phyloP scores from a whole-genome alignment of 2,797 vertebrate genomes.

The Siniperca obscura region DNA sequence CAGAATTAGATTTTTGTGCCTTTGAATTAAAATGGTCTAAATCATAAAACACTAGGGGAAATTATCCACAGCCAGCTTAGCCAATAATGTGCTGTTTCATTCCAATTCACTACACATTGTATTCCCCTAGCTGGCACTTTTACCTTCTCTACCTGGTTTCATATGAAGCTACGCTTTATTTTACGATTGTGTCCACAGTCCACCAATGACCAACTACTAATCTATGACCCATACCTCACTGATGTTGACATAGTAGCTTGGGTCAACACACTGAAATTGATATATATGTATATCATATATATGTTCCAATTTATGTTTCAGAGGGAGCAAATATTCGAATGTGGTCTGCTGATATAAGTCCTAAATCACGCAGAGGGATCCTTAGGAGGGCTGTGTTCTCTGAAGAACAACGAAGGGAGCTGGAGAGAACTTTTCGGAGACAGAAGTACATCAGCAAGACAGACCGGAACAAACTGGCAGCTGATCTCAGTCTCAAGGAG shows the following conservation, averaged over 20 bases:
- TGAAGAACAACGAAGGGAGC: slow-evolving; percentile 94
- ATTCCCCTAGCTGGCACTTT: not conserved
- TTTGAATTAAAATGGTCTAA: not conserved
- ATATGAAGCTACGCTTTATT: not conserved
- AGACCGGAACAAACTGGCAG: slow-evolving; percentile 94
- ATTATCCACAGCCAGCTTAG: not conserved
- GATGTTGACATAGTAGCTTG: not conserved
- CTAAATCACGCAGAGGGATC: slow-evolving; percentile 92
- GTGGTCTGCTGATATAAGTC: slow-evolving; percentile 88
- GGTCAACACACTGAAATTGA: not conserved
- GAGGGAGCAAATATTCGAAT: slow-evolving; percentile 82
- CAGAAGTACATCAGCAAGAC: slow-evolving; percentile 99
- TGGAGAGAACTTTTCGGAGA: slow-evolving; percentile 96
- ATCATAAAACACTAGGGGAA: not conserved
- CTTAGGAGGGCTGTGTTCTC: slow-evolving; percentile 97
- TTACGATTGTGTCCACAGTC: not conserved
- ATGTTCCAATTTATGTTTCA: slow-evolving; percentile 51
- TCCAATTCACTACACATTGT: not conserved
- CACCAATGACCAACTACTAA: not conserved
- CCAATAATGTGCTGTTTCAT: not conserved
- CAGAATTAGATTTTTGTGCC: not conserved
- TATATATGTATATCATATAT: not conserved
- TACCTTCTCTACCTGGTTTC: not conserved
- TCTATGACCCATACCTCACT: not conserved
- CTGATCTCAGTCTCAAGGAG: slow-evolving; percentile 93